Percentiles rank a stretch among this genome's conserved stretches.
Conservation (phyloP, 2,113 vertebrate genomes). For the Muntiacus reevesi region DNA sequence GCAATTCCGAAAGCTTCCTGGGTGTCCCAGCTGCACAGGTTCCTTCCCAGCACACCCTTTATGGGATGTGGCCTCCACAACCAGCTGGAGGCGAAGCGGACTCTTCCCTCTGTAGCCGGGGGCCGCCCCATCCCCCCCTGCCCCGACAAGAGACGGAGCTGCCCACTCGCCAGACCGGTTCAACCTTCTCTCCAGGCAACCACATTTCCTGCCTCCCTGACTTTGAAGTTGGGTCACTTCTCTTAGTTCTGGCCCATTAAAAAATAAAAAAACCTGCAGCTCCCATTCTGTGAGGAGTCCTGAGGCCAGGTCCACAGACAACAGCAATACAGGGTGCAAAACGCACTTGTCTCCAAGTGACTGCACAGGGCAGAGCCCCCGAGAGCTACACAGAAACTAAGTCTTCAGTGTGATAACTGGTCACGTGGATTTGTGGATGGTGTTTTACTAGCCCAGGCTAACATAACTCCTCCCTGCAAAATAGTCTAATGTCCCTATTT, state of each 20-base stretch:
- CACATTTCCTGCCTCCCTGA: not conserved
- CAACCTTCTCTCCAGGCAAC: no score
- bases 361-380: not conserved
- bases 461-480: not conserved
- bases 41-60: no score
- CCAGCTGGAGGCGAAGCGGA: rapidly evolving
- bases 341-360: rapidly evolving
- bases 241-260: not conserved
- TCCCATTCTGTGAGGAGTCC: not conserved
- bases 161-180: not conserved
- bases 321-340: not conserved
- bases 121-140: rapidly evolving
- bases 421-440: not conserved
- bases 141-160: rapidly evolving
- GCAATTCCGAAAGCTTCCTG: not conserved
- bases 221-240: not conserved
- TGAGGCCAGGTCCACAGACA: rapidly evolving
- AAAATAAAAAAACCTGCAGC: not conserved
- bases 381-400: not conserved
- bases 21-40: not conserved
- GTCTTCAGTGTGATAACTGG: not conserved
- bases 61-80: rapidly evolving
- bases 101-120: rapidly evolving
- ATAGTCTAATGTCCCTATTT: not conserved
- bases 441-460: not conserved